A percentile compares a stretch with the other conserved stretches of the same genome.
Conservation (phyloP, 1,140 invertebrate genomes). For the Ceratina calcarata region DNA sequence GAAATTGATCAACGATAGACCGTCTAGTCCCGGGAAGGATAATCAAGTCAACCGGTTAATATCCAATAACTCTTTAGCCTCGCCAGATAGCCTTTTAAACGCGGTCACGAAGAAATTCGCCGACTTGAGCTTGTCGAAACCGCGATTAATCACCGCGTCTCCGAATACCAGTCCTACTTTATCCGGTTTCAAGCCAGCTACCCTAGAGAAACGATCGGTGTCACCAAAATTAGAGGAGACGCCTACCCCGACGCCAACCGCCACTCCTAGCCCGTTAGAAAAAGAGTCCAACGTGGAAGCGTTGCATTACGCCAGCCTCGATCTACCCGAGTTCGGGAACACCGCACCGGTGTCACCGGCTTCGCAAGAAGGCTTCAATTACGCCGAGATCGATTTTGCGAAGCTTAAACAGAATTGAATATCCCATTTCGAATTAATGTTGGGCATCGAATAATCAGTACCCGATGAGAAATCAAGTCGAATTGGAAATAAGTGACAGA, state of each 20-base stretch:
- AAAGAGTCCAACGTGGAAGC: constrained; percentile 72
- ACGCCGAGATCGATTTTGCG: constrained; percentile 88
- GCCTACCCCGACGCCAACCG: constrained; percentile 72
- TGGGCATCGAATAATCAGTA: too few relatives aligned
- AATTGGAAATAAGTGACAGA: too few relatives aligned
- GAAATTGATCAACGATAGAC: constrained; percentile 58
- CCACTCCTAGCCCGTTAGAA: constrained; percentile 74
- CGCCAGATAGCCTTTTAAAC: constrained; percentile 48
- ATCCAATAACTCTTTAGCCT: constrained; percentile 34
- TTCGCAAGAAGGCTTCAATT: constrained; percentile 81
- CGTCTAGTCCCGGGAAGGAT: constrained; percentile 67
- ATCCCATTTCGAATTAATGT: neutral
- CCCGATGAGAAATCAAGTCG: too few relatives aligned
- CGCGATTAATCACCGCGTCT: constrained; percentile 67
- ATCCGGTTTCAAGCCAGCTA: constrained; percentile 71
- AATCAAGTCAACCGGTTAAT: constrained; percentile 25
- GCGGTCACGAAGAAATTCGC: constrained; percentile 67
- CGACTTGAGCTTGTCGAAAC: constrained; percentile 68
- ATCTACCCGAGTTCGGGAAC: constrained; percentile 80
- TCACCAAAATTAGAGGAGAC: constrained; percentile 74
- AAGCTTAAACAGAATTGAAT: constrained; percentile 81
- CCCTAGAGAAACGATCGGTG: constrained; percentile 60
- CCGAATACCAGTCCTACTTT: constrained; percentile 72
- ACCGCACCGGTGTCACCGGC: constrained; percentile 75
- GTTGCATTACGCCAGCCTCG: constrained; percentile 85